Percentiles rank a stretch among this genome's conserved stretches.
Evolutionary conservation across 2,797 vertebrate species (phyloP).

Genomic region (Toxotes lorentzi): DNA sequence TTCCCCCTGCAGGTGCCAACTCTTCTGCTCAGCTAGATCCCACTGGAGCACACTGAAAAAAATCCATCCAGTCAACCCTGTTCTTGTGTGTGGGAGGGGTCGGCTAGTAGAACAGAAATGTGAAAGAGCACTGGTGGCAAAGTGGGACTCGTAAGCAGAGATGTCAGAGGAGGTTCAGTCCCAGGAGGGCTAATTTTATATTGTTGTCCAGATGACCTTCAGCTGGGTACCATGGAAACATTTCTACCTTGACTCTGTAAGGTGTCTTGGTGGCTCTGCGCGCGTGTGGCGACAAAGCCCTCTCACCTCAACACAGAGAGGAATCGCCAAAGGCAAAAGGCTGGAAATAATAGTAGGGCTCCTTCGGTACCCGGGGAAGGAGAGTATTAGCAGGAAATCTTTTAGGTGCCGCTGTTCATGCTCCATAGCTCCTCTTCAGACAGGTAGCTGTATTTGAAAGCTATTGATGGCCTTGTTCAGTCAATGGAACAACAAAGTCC

Average conservation of each 20-base stretch:
- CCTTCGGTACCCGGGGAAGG: conserved; percentile 66
- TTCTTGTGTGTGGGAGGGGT: conserved; percentile 48
- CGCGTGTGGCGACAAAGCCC: conserved; percentile 72
- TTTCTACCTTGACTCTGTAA: conserved; percentile 69
- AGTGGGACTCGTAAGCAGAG: conserved; percentile 68
- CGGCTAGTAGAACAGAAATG: conserved; percentile 57
- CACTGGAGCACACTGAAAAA: conserved; percentile 64
- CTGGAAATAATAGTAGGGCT: conserved; percentile 78
- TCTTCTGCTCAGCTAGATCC: conserved; percentile 75
- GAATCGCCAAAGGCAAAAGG: conserved; percentile 78
- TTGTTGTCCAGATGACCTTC: conserved; percentile 82
- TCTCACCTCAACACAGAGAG: conserved; percentile 78
- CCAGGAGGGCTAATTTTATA: conserved; percentile 76
- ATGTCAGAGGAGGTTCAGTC: conserved; percentile 76
- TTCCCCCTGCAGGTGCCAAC: conserved; percentile 77
- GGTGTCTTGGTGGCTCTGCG: conserved; percentile 69
- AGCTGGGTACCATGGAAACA: conserved; percentile 79
- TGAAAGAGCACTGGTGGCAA: conserved; percentile 76
- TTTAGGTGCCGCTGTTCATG: conserved; percentile 82
- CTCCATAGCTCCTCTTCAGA: conserved; percentile 81
- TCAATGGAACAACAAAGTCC: conserved; percentile 85
- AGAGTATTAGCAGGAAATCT: conserved; percentile 80
- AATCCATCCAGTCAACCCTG: conserved; percentile 67
- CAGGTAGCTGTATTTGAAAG: conserved; percentile 84
- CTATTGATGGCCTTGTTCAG: conserved; percentile 82